phyloP scores from a whole-genome alignment of 2,797 vertebrate species.

The Girardinus metallicus region DNA sequence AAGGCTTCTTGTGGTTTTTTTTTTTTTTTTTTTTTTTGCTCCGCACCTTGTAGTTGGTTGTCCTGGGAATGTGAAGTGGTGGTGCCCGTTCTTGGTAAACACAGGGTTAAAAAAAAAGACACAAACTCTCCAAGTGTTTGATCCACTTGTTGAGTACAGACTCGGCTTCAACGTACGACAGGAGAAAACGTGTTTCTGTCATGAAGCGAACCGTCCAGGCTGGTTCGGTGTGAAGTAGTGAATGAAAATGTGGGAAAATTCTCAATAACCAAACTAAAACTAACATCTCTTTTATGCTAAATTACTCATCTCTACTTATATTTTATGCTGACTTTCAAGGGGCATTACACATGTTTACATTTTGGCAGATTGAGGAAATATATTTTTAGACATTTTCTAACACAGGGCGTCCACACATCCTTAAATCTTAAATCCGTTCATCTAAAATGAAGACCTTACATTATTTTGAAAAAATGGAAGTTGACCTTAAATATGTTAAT shows the following conservation, averaged over 20 bases:
- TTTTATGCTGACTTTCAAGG: background rate
- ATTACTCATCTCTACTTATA: background rate
- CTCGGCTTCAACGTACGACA: background rate
- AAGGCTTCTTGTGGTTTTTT: slow-evolving; percentile 13
- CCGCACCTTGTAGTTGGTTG: background rate
- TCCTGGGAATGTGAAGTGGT: background rate
- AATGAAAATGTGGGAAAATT: background rate
- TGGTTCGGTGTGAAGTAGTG: background rate
- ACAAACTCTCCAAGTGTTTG: background rate
- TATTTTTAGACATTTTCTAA: background rate
- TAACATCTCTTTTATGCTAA: background rate
- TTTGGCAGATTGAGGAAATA: background rate
- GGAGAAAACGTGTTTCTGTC: background rate
- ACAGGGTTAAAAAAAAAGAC: background rate
- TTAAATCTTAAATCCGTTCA: too few relatives aligned
- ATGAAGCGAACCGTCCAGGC: background rate
- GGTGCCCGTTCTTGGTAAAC: background rate
- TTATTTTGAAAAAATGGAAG: too few relatives aligned
- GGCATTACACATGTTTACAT: background rate
- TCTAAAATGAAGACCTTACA: too few relatives aligned
- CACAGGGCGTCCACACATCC: too few relatives aligned
- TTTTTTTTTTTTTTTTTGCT: too few relatives aligned
- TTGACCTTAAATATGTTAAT: too few relatives aligned
- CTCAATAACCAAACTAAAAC: background rate
- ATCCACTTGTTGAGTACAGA: background rate